Evolutionary conservation across 2,797 vertebrate genomes (phyloP), one percentile per base, ranked within the genome.

Genomic region (Enteromius anoplus): DNA sequence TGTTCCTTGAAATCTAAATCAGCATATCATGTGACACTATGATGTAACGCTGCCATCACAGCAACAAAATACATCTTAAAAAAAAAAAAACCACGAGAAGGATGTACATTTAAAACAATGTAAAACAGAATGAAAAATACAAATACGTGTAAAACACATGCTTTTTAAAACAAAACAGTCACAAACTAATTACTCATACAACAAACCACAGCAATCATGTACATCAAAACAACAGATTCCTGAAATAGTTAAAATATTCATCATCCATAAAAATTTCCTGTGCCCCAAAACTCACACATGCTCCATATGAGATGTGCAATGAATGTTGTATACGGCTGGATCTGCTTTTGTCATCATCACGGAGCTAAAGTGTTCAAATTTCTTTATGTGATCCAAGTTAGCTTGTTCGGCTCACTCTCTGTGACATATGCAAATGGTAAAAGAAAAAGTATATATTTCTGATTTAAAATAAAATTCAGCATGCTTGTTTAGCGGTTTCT

Each of bases 231-330:
- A 71, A 81, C 62, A 40, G 82, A 86, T 87, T 84, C 85, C 69
- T 82, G 82, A 73, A 82, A 69, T 87, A 78, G 78, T 83, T 58
- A 49, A 85, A 85, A 82, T n/a, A 86, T 88, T 76, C 45, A 87
- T 88, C 84, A 85, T 58, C 19, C 7, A 70, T 47, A 58, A 78
- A 88, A 87, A 83, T 71, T 62, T 29, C 60, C 49, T 80, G 45
- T 49, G 60, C 49, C 26, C 11, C 81, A 85, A 84, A 87, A 75
- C 83, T 53, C 64, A 79, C 49, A 34, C 26, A 80, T 81, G 69
- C 82, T 80, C 69, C 65, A 26, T 23, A 58, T 70, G 62, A 75
- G n/a, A 53, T 86, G 71, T 73, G 87, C 85, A 90, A 86, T 72
- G 70, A 80, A 60, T 37, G 58, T 69, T 81, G 79, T 79, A 84